Base-by-base conservation (phyloP, 2,113 vertebrate species). In the Dasypus novemcinctus region DNA sequence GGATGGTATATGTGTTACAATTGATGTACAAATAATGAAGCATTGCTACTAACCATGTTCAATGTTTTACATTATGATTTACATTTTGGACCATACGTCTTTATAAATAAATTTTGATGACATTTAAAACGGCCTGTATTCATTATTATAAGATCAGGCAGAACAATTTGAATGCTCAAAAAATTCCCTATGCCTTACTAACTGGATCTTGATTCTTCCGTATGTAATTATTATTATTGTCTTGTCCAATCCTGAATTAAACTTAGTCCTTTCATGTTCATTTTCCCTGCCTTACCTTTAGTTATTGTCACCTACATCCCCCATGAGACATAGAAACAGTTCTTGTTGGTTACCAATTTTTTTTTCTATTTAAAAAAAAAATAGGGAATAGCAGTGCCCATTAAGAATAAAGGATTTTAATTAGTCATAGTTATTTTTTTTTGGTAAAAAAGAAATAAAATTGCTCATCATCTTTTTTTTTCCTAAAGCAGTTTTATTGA, bases 381-480 rank as follows among this genome's bases (percentile, higher is more conserved):
- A 38, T 10, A 52, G 13, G 54, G 7, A 59, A n/a, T 49, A 6
- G 7, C 0, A 74, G 5, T 41, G 90, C 13, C 3, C 18, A 46
- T 20, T 31, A 83, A 92, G 17, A 79, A 43, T 38, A 27, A 7
- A 72, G n/a, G 1, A 71, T 76, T 76, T 81, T 89, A 89, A 75
- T 57, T 31, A 2, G 43, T 68, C 20, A 54, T 17, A 54, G 4
- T 29, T 74, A 75, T 27, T 33, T 38, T 54, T 38, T 20, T 59
- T 76, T 82, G 82, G 4, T 46, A 36, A 69, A 54, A 15, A 81
- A 81, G 17, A 94, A 94, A 84, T 4, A 23, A 75, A 82, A 86
- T 71, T 92, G 69, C 91, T 96, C 10, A 14, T 93, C 68, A 81
- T n/a, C 21, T 85, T 5, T 33, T 76, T 93, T 90, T 46, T 64